Conservation (phyloP, 2,113 vertebrate genomes). For the Cathartes aura region DNA sequence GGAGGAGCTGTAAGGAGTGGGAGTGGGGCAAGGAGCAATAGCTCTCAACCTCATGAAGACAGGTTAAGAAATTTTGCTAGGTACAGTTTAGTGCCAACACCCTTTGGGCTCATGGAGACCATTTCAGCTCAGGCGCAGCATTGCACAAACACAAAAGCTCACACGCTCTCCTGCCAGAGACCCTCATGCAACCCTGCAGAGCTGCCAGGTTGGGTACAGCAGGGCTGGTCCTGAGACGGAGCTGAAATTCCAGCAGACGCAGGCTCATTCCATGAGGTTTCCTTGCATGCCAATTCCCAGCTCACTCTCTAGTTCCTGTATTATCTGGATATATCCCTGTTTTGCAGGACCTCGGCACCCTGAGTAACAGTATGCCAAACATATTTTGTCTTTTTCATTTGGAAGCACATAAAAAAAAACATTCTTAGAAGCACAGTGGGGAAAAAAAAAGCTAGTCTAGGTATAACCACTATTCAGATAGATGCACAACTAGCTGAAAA, state of each 20-base stretch:
- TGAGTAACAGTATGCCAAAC: background rate
- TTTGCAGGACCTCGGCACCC: background rate
- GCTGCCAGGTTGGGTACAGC: background rate
- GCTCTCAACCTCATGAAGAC: background rate
- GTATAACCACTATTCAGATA: background rate
- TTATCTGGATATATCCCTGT: background rate
- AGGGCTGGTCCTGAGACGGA: background rate
- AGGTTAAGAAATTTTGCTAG: background rate
- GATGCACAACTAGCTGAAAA: background rate
- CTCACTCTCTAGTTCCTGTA: background rate
- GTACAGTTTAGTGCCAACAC: background rate
- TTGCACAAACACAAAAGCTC: background rate
- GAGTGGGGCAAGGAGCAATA: background rate
- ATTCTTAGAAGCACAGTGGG: background rate
- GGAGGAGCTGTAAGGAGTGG: background rate
- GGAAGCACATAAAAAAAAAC: background rate
- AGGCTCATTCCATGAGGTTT: background rate
- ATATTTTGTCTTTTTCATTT: background rate
- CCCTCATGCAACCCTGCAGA: background rate
- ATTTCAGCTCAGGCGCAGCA: background rate
- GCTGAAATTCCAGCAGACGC: background rate
- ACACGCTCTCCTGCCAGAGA: background rate
- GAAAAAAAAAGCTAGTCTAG: background rate
- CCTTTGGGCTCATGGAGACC: background rate
- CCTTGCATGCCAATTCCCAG: background rate